Conservation (phyloP, 2,888 invertebrate species). For the Folsomia manolachei region DNA sequence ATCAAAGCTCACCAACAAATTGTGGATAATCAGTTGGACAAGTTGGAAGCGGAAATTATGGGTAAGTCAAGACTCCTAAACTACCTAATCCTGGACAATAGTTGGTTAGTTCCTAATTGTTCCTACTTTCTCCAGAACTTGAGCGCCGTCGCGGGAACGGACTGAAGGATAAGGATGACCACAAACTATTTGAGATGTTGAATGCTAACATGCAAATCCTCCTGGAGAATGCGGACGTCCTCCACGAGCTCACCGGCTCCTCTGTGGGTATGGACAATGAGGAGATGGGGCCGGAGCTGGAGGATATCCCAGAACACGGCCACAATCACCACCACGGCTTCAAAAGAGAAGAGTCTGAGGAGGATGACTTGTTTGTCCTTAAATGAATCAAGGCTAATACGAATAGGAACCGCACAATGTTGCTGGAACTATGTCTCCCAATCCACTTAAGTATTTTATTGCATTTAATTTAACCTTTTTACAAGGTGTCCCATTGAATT, state of each 20-base stretch:
- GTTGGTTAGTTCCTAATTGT: not conserved
- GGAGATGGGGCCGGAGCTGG: not conserved
- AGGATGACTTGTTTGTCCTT: no score
- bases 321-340: no score
- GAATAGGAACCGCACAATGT: no score
- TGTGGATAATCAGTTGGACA: conserved; percentile 68
- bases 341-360: no score
- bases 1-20: conserved; percentile 71
- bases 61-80: conserved; percentile 55
- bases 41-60: conserved; percentile 72
- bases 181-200: not conserved
- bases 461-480: no score
- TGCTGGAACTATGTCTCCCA: no score
- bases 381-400: no score
- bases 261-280: not conserved
- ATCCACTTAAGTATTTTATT: no score
- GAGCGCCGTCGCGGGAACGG: conserved; percentile 12
- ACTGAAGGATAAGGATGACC: conserved; percentile 12
- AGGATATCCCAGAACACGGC: not conserved
- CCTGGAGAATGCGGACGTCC: conserved; percentile 6
- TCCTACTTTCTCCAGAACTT: conserved; percentile 15
- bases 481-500: no score
- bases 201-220: conserved; percentile 14
- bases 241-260: not conserved
- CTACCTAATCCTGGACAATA: conserved; percentile 31